Conservation (phyloP, 1,140 invertebrate genomes). For the Agraylea sexmaculata region DNA sequence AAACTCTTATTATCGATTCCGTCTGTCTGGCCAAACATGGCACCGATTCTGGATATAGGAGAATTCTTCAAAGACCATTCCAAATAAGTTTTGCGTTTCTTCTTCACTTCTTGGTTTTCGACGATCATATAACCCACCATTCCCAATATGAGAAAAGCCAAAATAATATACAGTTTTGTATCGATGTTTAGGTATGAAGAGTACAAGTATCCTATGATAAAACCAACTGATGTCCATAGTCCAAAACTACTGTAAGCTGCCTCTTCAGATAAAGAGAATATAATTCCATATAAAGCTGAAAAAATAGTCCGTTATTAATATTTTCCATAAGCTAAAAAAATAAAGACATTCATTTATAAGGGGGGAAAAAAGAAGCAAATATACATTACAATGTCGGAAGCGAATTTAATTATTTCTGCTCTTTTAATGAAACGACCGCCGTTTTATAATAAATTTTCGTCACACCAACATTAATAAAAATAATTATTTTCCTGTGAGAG, state of each 20-base stretch:
- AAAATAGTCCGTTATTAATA: conserved; percentile 15
- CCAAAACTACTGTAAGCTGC: conserved; percentile 88
- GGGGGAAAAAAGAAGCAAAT: neutral
- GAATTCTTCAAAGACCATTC: no score
- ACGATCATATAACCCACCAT: conserved; percentile 48
- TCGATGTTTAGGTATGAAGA: conserved; percentile 67
- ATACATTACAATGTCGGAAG: neutral
- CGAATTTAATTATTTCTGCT: neutral
- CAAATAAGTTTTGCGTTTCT: no score
- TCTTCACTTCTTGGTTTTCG: conserved; percentile 12
- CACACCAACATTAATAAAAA: no score
- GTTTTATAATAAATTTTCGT: no score
- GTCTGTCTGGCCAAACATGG: no score
- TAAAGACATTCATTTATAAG: neutral
- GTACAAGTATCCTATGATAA: conserved; percentile 72
- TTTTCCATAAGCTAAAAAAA: neutral
- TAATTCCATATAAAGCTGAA: conserved; percentile 72
- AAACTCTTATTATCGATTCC: no score
- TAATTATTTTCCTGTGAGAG: no score
- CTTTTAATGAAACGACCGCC: no score
- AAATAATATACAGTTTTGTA: conserved; percentile 63
- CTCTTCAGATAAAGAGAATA: conserved; percentile 77
- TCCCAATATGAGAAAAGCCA: conserved; percentile 58
- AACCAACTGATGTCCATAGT: conserved; percentile 82
- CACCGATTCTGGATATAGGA: no score